Base-by-base conservation (phyloP, 2,888 invertebrate species). In the Galerucella nymphaeae region DNA sequence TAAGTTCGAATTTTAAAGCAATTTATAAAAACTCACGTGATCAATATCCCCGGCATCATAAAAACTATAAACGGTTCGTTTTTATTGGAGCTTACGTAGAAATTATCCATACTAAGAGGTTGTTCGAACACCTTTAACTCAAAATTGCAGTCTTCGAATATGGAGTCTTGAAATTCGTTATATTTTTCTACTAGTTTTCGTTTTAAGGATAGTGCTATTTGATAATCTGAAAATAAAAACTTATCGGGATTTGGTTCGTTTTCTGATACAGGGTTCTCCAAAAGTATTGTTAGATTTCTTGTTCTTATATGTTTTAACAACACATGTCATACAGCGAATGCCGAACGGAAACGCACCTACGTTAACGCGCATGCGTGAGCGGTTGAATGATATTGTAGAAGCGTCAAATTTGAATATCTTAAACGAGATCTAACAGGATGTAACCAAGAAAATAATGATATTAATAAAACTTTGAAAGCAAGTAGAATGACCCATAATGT, bases 41-140 rank as follows among this genome's bases (percentile, higher is more conserved):
- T 88, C 78, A 96, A 90, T 65, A 95, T 91, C 5, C 94, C 94
- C 0, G 96, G 96, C 0, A 94, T 93, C 90, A 96, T 94, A 84
- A 94, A 97, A 72, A 91, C 90, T 8, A 92, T 91, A 83, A 93
- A 94, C 75, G 91, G 92, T 3, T 93, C 90, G 70, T 93, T 89
- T 30, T 72, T 72, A 68, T 87, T 86, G 1, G 95, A 95, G 13
- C 70, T 63, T 2, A 55, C 70, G 82, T 90, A 94, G 58, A 95
- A 87, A 0, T 94, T 93, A 14, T 91, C 88, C 13, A 77, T 62
- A 2, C 74, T 70, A 2, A 94, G 88, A 0, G 94, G 94, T 66
- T 91, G 84, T 5, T 87, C 84, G 0, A 88, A 90, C 14, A 90
- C 79, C 73, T 88, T 89, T 8, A 87, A 83, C 14, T 90, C 88